These are phyloP conservation scores for Artibeus lituratus DNA, from an alignment of 2,797 vertebrate genomes.

Conservation along the genomic window DNA sequence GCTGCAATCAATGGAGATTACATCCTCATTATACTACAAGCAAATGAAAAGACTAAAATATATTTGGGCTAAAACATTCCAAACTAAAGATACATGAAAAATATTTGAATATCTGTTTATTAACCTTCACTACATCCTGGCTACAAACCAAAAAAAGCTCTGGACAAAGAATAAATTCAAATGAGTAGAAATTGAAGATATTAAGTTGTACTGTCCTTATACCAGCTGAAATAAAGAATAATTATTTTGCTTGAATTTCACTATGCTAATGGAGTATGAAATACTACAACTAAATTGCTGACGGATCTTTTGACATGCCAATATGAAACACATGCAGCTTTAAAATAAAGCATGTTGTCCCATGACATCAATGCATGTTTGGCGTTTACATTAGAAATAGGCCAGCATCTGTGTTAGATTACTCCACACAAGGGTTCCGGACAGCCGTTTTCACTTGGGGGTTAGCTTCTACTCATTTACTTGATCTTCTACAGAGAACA, in stretches of 20 bases:
- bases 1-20: constrained; percentile 11
- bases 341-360: constrained; percentile 53
- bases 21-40: background rate
- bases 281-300: constrained; percentile 22
- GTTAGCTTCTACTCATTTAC: constrained; percentile 55
- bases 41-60: background rate
- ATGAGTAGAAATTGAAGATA: background rate
- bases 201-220: background rate
- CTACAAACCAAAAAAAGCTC: background rate
- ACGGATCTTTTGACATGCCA: constrained; percentile 44
- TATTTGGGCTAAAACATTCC: background rate
- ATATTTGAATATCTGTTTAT: constrained; percentile 1
- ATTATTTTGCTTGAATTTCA: constrained; percentile 45
- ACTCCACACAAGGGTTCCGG: constrained; percentile 41
- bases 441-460: constrained; percentile 58
- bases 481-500: constrained; percentile 65
- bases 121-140: constrained; percentile 34
- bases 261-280: constrained; percentile 39
- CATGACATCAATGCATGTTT: constrained; percentile 33
- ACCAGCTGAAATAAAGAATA: constrained; percentile 26
- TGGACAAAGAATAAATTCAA: constrained; percentile 41
- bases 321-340: constrained; percentile 39
- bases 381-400: constrained; percentile 57
- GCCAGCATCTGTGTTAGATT: constrained; percentile 65
- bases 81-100: constrained; percentile 37